Conservation (phyloP, 2,113 vertebrate genomes). For the Notechis scutatus region DNA sequence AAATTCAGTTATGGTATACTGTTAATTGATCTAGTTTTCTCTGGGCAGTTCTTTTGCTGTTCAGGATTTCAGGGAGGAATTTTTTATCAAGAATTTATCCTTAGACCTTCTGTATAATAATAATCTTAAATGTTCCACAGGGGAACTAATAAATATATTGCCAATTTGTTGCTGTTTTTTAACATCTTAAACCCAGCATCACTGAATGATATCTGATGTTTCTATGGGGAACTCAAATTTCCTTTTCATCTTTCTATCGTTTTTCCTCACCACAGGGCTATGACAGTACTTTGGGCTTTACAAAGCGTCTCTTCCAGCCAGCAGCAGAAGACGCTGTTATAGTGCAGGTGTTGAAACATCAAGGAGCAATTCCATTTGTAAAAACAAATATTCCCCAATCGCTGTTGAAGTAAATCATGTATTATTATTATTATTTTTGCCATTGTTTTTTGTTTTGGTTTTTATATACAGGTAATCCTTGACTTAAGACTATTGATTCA, state of each 20-base stretch:
- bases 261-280: constrained; percentile 67
- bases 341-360: constrained; percentile 85
- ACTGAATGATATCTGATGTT: background rate
- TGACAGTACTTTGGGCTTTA: constrained; percentile 77
- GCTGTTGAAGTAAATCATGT: constrained; percentile 74
- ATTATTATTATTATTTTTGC: background rate
- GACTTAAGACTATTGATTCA: background rate
- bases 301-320: constrained; percentile 70
- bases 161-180: background rate
- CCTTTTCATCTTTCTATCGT: background rate
- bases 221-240: background rate
- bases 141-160: background rate
- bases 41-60: background rate
- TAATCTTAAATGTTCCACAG: background rate
- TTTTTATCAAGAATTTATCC: background rate
- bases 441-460: background rate
- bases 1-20: background rate
- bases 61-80: background rate
- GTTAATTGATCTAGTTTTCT: background rate
- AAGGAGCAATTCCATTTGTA: constrained; percentile 90
- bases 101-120: background rate
- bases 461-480: background rate
- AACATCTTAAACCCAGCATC: no score
- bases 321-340: constrained; percentile 75
- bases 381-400: constrained; percentile 90